Conservation (phyloP, 2,113 vertebrate species). For the Bettongia penicillata region DNA sequence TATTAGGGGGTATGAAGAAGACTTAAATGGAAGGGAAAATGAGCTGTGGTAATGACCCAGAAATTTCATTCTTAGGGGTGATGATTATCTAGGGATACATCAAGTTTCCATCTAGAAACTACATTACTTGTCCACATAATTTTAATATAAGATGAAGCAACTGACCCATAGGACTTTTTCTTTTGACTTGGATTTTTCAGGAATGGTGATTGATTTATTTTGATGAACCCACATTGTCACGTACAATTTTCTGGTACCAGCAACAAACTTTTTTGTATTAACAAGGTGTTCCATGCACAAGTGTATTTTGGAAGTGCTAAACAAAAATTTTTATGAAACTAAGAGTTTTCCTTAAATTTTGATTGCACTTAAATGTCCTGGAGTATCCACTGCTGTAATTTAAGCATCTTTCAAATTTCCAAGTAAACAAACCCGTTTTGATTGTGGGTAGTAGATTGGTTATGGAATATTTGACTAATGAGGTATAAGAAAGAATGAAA, state of each 20-base stretch:
- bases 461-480: conserved; percentile 13
- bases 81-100: neutral
- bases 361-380: neutral
- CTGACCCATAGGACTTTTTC: neutral
- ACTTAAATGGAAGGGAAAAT: neutral
- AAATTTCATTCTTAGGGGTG: neutral
- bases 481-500: conserved; percentile 30
- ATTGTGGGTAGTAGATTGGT: neutral
- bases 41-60: neutral
- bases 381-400: neutral
- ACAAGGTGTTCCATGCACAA: neutral
- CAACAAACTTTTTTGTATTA: neutral
- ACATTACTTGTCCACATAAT: conserved; percentile 10
- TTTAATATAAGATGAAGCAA: neutral
- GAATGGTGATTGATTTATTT: neutral
- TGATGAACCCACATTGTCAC: neutral
- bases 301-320: neutral
- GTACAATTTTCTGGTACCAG: neutral
- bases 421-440: neutral
- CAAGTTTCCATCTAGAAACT: conserved; percentile 39
- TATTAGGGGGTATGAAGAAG: neutral
- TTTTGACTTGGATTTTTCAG: neutral
- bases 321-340: neutral
- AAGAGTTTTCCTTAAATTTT: neutral
- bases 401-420: neutral